phyloP scores from a whole-genome alignment of 2,888 invertebrate genomes.

The Rhingia campestris region DNA sequence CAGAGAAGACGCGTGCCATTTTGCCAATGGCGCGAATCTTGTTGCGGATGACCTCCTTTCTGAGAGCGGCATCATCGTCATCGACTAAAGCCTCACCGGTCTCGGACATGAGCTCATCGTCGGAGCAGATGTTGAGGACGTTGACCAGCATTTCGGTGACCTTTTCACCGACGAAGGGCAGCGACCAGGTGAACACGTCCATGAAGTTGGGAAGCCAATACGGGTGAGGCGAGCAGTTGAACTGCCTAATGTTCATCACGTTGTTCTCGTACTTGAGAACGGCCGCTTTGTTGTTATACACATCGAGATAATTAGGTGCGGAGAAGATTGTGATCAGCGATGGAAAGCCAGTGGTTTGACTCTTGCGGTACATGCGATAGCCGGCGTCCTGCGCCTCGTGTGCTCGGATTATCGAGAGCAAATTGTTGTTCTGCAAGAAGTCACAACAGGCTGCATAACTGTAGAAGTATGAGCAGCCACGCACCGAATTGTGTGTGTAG shows the following conservation, averaged over 20 bases:
- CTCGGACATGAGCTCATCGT: conserved; percentile 98
- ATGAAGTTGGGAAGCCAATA: conserved; percentile 99
- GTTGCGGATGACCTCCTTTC: conserved; percentile 99
- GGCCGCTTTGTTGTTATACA: conserved; percentile 99
- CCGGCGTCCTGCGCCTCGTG: conserved; percentile 99
- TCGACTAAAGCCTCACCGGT: conserved; percentile 86
- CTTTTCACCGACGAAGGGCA: conserved; percentile 99
- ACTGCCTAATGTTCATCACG: conserved; percentile 99
- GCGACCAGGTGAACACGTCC: conserved; percentile 99
- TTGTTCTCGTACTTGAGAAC: conserved; percentile 99
- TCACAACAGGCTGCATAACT: conserved; percentile 99
- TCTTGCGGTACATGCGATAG: conserved; percentile 99
- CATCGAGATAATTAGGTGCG: conserved; percentile 99
- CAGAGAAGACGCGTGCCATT: conserved; percentile 99
- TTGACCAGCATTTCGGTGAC: conserved; percentile 99
- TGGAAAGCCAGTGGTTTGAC: conserved; percentile 99
- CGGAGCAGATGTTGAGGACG: conserved; percentile 99
- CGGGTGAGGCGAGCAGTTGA: conserved; percentile 99
- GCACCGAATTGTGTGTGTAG: conserved; percentile 99
- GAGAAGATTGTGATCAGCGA: conserved; percentile 99
- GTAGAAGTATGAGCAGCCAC: conserved; percentile 99
- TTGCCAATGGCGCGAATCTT: conserved; percentile 99
- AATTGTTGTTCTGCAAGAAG: conserved; percentile 99
- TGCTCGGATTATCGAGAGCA: conserved; percentile 99
- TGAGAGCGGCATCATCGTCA: conserved; percentile 93